Evolutionary conservation across 2,888 invertebrate genomes (phyloP), one percentile per base, ranked within the genome.

Genomic region (Prostheceraeus crozeri): DNA sequence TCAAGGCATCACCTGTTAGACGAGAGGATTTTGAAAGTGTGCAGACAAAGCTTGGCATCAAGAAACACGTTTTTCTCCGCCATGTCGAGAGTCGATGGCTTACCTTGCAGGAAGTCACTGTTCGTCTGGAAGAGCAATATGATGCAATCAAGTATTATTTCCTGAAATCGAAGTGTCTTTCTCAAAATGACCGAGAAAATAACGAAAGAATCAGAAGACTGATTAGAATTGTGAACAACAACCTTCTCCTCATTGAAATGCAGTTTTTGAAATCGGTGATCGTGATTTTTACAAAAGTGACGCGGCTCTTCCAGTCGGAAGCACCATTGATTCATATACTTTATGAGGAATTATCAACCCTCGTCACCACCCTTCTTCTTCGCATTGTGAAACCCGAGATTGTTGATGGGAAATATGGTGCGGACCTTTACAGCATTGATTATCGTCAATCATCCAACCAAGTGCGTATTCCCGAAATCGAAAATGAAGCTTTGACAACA

Each of bases 1-100:
- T 40, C 40, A 40, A 40, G 19, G 40, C 40, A 16, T 40, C 40
- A 40, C 40, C 40, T 40, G 40, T n/a, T 21, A 40, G 19, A 40
- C 40, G 40, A 40, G 40, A 40, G 19, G 40, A 40, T 21, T 40
- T 40, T 40, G 40, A 40, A 40, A 40, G 19, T 8, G 19, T 40
- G 14, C 40, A 40, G 19, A 21, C 14, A n/a, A 40, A 40, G 40
- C 19, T 40, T 21, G 19, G 19, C 19, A n/a, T 40, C 40, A 40
- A 40, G 19, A 40, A 40, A 4, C 40, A 40, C 19, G 40, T 40
- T 40, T 40, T 40, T 40, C 40, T 40, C 40, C 14, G 40, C 14
- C 40, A 40, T 40, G n/a, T 40, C 19, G 4, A 14, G 19, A 40
- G 40, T 40, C 40, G 40, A 14, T 40, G 40, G 40, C 40, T 40